Evolutionary conservation across 2,113 vertebrate species (phyloP).

Genomic region (Apus apus): DNA sequence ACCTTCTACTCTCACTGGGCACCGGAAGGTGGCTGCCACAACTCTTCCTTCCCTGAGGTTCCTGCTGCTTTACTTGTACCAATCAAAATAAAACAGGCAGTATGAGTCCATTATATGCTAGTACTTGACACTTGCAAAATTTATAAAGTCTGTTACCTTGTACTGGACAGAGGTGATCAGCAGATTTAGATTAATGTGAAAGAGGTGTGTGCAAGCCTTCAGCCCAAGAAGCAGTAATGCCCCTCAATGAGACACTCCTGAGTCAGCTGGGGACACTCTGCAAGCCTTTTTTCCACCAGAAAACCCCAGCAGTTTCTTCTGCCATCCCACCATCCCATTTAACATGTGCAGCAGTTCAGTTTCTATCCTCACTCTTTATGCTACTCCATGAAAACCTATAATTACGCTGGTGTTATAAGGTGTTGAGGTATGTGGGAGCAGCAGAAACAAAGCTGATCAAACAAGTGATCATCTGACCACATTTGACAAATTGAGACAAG

Average conservation of each 20-base stretch:
- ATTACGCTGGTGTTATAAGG: background rate
- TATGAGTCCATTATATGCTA: background rate
- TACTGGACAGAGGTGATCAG: background rate
- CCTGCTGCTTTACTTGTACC: background rate
- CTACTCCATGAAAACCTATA: background rate
- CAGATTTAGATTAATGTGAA: background rate
- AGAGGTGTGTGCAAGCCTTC: background rate
- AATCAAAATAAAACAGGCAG: background rate
- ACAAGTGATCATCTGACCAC: background rate
- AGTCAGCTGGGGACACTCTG: accelerated
- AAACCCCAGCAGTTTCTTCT: background rate
- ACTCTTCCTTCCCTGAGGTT: background rate
- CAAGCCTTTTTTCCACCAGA: background rate
- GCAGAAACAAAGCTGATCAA: background rate
- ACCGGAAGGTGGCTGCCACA: background rate
- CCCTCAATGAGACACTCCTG: background rate
- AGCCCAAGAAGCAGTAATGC: background rate
- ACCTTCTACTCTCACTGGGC: accelerated
- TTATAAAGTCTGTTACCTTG: background rate
- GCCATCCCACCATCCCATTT: background rate
- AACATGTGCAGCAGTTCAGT: background rate
- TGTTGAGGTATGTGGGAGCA: background rate
- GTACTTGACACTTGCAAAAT: background rate
- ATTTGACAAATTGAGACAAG: background rate
- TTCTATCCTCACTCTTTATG: background rate